Percentiles rank a stretch among this genome's conserved stretches.
Evolutionary conservation across 2,888 invertebrate genomes (phyloP).

Genomic region (Thereva unica): DNA sequence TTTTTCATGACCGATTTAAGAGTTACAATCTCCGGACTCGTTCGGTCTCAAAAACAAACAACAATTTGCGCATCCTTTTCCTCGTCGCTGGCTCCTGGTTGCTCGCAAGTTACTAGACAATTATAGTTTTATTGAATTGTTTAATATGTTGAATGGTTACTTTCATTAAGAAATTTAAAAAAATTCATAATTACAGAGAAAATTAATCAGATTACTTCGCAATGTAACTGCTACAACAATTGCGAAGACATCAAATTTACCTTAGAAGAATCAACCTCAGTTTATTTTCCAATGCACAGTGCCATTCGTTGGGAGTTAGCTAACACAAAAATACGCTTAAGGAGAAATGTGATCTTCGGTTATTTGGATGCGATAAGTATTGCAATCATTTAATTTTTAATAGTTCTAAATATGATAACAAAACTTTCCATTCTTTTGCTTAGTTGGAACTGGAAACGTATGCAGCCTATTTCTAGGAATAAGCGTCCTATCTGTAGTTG

Average conservation of each 20-base stretch:
- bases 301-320: constrained; percentile 49
- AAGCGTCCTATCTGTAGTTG: constrained; percentile 41
- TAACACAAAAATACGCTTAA: constrained; percentile 49
- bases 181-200: constrained; percentile 34
- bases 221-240: constrained; percentile 39
- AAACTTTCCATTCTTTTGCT: too few species aligned
- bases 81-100: too few species aligned
- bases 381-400: constrained; percentile 3
- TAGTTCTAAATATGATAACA: constrained; percentile 3
- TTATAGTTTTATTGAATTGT: too few species aligned
- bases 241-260: constrained; percentile 42
- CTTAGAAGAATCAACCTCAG: constrained; percentile 35
- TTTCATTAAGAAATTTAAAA: constrained; percentile 2
- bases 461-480: constrained; percentile 40
- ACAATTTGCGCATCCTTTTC: too few species aligned
- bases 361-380: constrained; percentile 50
- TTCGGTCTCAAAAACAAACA: too few species aligned
- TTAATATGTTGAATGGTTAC: too few species aligned
- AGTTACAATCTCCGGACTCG: too few species aligned
- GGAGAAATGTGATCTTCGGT: constrained; percentile 50
- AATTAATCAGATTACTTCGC: constrained; percentile 15
- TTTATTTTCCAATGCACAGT: constrained; percentile 47
- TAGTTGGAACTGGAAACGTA: constrained; percentile 39
- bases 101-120: too few species aligned
- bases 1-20: too few species aligned